Percentiles rank a stretch among this genome's conserved stretches.
phyloP scores from a whole-genome alignment of 23 tunicate species.

The Clavelina lepadiformis region DNA sequence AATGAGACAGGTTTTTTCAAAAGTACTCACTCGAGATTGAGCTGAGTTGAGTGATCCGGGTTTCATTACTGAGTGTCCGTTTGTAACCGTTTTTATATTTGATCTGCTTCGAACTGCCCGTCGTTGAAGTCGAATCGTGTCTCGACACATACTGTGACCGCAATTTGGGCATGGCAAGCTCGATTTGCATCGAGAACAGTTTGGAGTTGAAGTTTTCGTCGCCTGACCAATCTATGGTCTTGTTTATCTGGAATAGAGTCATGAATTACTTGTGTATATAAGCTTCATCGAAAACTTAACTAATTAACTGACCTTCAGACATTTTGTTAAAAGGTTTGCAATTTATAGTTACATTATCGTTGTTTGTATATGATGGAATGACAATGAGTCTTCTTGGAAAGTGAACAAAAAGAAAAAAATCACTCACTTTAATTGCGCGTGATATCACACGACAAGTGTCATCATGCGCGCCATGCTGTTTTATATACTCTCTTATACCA shows the following conservation, averaged over 20 bases:
- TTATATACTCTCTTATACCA: constrained; percentile 22
- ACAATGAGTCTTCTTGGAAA: no score
- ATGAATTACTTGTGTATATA: background rate
- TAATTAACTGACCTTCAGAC: background rate
- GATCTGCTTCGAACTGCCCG: background rate
- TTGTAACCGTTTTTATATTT: background rate
- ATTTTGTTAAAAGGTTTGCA: background rate
- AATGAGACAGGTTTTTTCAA: no score
- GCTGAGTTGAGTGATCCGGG: constrained; percentile 1
- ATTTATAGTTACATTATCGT: no score
- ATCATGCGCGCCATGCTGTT: constrained; percentile 18
- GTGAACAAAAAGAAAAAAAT: background rate
- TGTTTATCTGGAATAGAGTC: background rate
- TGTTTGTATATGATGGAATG: no score
- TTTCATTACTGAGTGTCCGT: constrained; percentile 14
- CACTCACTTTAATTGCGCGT: constrained; percentile 1
- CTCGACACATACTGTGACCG: background rate
- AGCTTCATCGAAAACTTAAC: background rate
- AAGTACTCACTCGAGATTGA: background rate
- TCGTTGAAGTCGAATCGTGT: constrained; percentile 2
- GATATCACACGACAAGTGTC: constrained; percentile 29
- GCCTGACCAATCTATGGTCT: constrained; percentile 13
- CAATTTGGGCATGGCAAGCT: constrained; percentile 22
- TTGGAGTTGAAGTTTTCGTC: constrained; percentile 2
- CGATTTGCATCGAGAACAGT: background rate